Evolutionary conservation across 2,888 invertebrate genomes (phyloP).

Genomic region (Tinea trinotella): DNA sequence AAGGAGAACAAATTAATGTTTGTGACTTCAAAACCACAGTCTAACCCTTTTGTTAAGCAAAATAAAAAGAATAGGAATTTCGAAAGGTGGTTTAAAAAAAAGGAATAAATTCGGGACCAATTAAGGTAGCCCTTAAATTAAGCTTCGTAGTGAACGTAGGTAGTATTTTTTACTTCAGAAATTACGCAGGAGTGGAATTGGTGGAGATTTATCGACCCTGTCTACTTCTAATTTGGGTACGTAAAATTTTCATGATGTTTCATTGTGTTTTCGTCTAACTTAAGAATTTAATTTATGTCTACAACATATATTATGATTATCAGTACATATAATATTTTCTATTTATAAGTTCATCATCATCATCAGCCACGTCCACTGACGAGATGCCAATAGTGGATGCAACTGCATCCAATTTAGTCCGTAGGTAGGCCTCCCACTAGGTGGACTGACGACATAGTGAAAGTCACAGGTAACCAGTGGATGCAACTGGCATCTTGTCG

Average conservation of each 20-base stretch:
- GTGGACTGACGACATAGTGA: too few species aligned
- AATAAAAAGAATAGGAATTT: slow-evolving; percentile 68
- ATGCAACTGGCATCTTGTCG: too few species aligned
- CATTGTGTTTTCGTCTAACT: neutral
- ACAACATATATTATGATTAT: too few species aligned
- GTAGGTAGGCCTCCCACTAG: too few species aligned
- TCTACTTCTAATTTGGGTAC: neutral
- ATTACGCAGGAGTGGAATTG: slow-evolving; percentile 4
- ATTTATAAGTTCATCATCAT: too few species aligned
- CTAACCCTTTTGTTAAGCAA: slow-evolving; percentile 59
- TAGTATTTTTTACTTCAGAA: slow-evolving; percentile 2
- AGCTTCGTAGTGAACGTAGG: slow-evolving; percentile 5
- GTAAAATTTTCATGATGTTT: neutral
- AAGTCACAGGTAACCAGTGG: too few species aligned
- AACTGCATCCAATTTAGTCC: too few species aligned
- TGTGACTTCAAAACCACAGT: slow-evolving; percentile 42
- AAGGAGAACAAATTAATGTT: slow-evolving; percentile 61
- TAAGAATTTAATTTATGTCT: too few species aligned
- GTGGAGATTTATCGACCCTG: slow-evolving; percentile 7
- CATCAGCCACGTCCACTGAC: too few species aligned
- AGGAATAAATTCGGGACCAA: slow-evolving; percentile 64
- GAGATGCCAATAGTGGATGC: too few species aligned
- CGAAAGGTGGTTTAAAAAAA: slow-evolving; percentile 67
- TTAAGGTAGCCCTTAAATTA: slow-evolving; percentile 24
- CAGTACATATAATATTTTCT: too few species aligned